Percentiles rank a stretch among this genome's conserved stretches.
Evolutionary conservation across 2,797 vertebrate genomes (phyloP).

Genomic region (Epinephelus coioides): DNA sequence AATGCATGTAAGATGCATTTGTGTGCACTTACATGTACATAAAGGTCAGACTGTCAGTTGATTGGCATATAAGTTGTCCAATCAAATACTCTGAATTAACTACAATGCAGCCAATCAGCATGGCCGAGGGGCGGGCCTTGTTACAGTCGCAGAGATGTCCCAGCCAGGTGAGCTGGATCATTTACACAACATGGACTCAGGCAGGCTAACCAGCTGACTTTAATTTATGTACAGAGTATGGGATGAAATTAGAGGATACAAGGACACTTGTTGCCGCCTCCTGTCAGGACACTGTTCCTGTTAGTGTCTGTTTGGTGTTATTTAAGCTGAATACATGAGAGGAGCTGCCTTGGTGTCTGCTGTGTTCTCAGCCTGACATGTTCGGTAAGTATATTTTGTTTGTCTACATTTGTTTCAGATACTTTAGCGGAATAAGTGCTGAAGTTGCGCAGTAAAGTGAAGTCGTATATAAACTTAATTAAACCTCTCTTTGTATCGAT

Average conservation of each 20-base stretch:
- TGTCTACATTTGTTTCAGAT: too few relatives aligned
- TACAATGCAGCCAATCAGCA: conserved; percentile 64
- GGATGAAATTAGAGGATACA: not conserved
- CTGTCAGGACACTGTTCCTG: not conserved
- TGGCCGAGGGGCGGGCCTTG: conserved; percentile 30
- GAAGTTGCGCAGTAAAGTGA: not conserved
- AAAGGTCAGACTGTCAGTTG: not conserved
- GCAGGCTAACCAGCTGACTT: not conserved
- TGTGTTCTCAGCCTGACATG: conserved; percentile 24
- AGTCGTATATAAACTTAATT: not conserved
- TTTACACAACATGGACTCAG: conserved; percentile 62
- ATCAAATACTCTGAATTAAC: conserved; percentile 25
- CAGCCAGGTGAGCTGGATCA: conserved; percentile 50
- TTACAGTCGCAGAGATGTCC: conserved; percentile 21
- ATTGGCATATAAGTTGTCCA: conserved; percentile 44
- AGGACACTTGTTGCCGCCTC: not conserved
- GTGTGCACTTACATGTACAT: too few relatives aligned
- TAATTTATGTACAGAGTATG: not conserved
- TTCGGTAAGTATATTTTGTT: conserved; percentile 42
- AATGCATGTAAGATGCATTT: too few relatives aligned
- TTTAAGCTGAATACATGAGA: not conserved
- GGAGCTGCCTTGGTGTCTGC: not conserved
- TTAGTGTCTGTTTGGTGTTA: not conserved
- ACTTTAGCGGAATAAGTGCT: too few relatives aligned
- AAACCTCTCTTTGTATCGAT: not conserved